Percentiles rank a stretch among this genome's conserved stretches.
Conservation (phyloP, 2,888 invertebrate genomes). For the Hypolimnas misippus region DNA sequence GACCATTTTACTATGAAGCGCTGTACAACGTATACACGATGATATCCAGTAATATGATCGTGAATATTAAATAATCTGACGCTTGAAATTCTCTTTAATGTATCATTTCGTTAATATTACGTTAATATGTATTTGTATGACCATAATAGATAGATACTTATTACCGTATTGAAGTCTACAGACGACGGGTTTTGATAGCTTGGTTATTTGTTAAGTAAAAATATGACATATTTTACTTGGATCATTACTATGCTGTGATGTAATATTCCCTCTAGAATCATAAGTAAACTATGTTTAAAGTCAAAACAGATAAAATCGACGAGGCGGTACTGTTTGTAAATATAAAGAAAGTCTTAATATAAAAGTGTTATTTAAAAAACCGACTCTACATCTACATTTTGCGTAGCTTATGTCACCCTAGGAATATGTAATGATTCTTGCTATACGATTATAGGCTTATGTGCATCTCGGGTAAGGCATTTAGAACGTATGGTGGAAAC, state of each 20-base stretch:
- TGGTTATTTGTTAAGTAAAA: background rate
- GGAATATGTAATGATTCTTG: no score
- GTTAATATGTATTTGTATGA: background rate
- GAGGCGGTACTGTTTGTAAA: no score
- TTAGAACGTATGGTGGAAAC: no score
- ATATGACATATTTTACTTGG: background rate
- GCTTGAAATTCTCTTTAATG: constrained; percentile 13
- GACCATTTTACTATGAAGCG: constrained; percentile 23
- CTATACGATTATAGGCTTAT: no score
- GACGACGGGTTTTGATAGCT: background rate
- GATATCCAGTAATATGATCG: constrained; percentile 5
- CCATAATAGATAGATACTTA: background rate
- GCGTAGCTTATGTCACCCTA: no score
- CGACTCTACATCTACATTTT: no score
- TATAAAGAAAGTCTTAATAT: no score
- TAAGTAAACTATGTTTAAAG: no score
- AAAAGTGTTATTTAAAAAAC: no score
- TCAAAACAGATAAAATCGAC: no score
- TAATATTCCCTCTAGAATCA: no score
- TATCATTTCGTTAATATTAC: constrained; percentile 1
- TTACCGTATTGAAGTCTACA: background rate
- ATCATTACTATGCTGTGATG: background rate
- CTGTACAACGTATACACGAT: background rate
- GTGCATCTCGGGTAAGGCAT: no score
- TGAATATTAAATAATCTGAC: constrained; percentile 8